These are phyloP conservation scores for Elmis aenea DNA, from an alignment of 2,888 invertebrate genomes.

Conservation along the genomic window DNA sequence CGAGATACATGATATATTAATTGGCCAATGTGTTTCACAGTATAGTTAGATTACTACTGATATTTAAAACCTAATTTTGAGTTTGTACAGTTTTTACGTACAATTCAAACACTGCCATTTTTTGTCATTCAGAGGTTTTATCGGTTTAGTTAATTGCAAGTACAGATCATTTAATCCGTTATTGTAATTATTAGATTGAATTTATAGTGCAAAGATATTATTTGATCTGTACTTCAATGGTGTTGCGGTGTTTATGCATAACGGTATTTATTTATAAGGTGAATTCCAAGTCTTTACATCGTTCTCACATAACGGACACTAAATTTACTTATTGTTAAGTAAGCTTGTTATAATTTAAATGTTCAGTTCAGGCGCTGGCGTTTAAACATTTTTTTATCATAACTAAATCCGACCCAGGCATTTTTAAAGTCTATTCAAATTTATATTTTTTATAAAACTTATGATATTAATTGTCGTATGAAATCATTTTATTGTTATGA, in stretches of 20 bases:
- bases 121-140: slow-evolving; percentile 17
- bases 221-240: slow-evolving; percentile 9
- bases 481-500: no score
- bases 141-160: slow-evolving; percentile 6
- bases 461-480: no score
- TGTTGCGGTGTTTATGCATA: slow-evolving; percentile 8
- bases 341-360: no score
- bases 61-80: slow-evolving; percentile 20
- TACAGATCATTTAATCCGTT: slow-evolving; percentile 8
- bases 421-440: no score
- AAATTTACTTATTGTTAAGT: no score
- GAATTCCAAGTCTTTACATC: no score
- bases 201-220: slow-evolving; percentile 6
- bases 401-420: no score
- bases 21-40: slow-evolving; percentile 11
- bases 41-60: slow-evolving; percentile 18
- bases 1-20: slow-evolving; percentile 9
- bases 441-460: no score
- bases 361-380: no score
- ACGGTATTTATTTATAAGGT: slow-evolving; percentile 8
- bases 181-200: slow-evolving; percentile 15
- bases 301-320: no score
- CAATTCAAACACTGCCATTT: slow-evolving; percentile 25
- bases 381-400: no score
- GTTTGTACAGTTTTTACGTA: slow-evolving; percentile 17